Evolutionary conservation across 2,797 vertebrate genomes (phyloP), one percentile per base, ranked within the genome.

Genomic region (Notamacropus eugenii): DNA sequence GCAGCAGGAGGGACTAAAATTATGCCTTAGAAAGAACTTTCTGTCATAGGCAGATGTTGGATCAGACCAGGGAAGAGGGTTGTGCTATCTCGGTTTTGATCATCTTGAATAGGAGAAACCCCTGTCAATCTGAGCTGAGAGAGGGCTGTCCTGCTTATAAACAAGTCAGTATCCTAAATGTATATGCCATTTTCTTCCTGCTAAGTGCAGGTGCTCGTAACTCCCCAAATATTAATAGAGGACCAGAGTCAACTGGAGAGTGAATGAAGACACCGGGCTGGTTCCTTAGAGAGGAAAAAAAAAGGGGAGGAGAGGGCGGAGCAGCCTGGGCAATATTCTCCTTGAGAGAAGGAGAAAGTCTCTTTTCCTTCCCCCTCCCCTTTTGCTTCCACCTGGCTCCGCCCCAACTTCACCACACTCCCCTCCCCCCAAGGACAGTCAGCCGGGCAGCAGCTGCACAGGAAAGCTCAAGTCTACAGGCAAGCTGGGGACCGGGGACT

Each of bases 401-500:
- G 95, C 98, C 98, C 98, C 50, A 91, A 24, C 91, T 57, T 97
- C 96, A 13, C 96, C 92, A 16, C 55, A 74, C 97, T 97, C 95
- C 97, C 97, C 95, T 97, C 95, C 97, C 90, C 94, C 97, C 97
- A 98, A 98, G 98, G 98, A 98, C 97, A 96, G 96, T 95, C 96
- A 94, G 97, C 96, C 11, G 56, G 93, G 91, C 93, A 96, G 95
- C 95, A 4, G 94, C 34, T 31, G 55, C 59, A 19, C 93, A 55
- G 94, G 91, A 96, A 95, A 95, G 94, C 97, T 59, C 11, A 46
- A 94, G 94, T 93, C 96, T 91, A 1, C 92, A 98, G 97, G 97
- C 97, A 97, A 98, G 98, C 40, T 82, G 16, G 74, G 74, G 74
- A 46, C 74, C 40, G 50, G 94, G 91, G 52, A 31, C 34, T 74